Evolutionary conservation across 2,113 vertebrate species (phyloP).

Genomic region (Xyrauchen texanus): DNA sequence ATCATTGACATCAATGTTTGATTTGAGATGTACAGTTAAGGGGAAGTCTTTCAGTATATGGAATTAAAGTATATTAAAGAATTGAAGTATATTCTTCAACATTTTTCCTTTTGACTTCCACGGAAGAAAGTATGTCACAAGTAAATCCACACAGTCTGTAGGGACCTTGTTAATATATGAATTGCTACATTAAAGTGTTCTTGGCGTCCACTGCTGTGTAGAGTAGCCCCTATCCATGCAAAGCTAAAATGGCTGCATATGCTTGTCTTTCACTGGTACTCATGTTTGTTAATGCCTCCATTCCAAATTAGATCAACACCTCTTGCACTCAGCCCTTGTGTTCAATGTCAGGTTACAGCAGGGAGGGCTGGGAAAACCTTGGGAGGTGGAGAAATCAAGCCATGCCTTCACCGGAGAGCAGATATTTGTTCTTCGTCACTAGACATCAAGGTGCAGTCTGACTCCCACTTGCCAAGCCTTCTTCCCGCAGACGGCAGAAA

Average conservation of each 20-base stretch:
- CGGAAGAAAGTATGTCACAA: too few species aligned
- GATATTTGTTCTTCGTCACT: constrained; percentile 50
- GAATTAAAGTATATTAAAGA: too few species aligned
- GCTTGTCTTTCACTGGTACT: constrained; percentile 22
- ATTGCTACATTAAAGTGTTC: neutral
- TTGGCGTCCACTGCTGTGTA: neutral
- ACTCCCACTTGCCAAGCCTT: constrained; percentile 20
- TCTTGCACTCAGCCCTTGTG: constrained; percentile 11
- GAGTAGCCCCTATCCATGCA: neutral
- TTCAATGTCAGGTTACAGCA: neutral
- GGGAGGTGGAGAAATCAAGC: constrained; percentile 26
- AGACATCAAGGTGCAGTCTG: constrained; percentile 45
- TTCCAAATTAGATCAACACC: constrained; percentile 8
- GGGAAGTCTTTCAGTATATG: too few species aligned
- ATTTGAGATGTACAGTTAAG: too few species aligned
- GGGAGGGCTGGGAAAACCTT: constrained; percentile 13
- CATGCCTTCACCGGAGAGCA: constrained; percentile 28
- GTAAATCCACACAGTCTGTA: too few species aligned
- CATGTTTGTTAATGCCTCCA: constrained; percentile 2
- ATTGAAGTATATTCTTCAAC: too few species aligned
- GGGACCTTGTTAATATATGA: too few species aligned
- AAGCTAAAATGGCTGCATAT: constrained; percentile 20
- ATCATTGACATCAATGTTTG: too few species aligned
- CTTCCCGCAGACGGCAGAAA: neutral
- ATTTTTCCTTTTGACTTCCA: too few species aligned